A percentile compares a stretch with the other conserved stretches of the same genome.
These are phyloP conservation scores for Peucedramus taeniatus DNA, from an alignment of 2,113 vertebrate species.

Conservation along the genomic window DNA sequence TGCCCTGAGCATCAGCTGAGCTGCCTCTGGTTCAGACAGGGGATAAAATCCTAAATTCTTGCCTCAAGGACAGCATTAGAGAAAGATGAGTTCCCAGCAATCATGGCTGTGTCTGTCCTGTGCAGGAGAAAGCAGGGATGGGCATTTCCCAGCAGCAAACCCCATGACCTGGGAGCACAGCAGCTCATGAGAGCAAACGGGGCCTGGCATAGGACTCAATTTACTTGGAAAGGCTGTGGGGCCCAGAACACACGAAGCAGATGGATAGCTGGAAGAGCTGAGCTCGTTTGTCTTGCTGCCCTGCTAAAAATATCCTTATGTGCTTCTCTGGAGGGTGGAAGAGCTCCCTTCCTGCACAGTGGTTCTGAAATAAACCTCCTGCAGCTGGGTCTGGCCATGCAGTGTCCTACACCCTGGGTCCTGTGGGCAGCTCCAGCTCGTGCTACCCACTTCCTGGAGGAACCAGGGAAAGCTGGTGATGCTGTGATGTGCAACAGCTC, in stretches of 20 bases:
- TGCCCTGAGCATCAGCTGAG: rapidly evolving
- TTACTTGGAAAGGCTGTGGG: neutral
- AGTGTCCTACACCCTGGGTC: rapidly evolving
- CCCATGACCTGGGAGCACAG: neutral
- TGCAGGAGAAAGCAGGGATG: neutral
- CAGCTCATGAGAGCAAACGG: neutral
- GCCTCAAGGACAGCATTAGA: neutral
- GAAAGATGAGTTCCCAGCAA: neutral
- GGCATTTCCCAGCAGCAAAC: neutral
- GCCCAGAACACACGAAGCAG: neutral
- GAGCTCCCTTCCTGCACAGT: neutral
- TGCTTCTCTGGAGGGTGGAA: neutral
- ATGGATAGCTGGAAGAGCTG: neutral
- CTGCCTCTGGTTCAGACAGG: neutral
- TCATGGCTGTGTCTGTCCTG: rapidly evolving
- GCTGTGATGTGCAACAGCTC: neutral
- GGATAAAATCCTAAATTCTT: neutral
- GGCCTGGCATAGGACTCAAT: neutral
- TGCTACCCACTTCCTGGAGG: neutral
- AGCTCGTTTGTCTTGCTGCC: neutral
- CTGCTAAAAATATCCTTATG: neutral
- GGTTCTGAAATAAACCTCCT: neutral
- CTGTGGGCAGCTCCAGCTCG: rapidly evolving
- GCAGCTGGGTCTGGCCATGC: neutral
- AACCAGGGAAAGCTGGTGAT: rapidly evolving